These are phyloP conservation scores for Ophraella communa DNA, from an alignment of 2,888 invertebrate species.

Conservation along the genomic window DNA sequence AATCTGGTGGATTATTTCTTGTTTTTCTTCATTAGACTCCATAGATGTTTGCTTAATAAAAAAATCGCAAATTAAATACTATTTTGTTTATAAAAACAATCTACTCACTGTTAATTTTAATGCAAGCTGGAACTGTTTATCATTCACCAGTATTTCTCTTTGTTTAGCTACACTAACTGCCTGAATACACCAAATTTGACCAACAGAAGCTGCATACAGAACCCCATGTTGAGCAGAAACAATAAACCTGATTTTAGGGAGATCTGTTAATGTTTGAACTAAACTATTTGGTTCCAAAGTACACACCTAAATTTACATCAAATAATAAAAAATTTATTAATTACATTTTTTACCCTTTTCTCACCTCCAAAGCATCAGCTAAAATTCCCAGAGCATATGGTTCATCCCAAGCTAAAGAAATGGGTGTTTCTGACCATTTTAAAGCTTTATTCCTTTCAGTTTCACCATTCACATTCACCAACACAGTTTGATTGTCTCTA, in stretches of 20 bases:
- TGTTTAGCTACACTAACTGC: constrained; percentile 83
- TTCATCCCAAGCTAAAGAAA: constrained; percentile 85
- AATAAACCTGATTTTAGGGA: constrained; percentile 77
- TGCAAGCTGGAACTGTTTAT: constrained; percentile 94
- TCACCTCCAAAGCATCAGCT: constrained; percentile 79
- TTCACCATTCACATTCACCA: constrained; percentile 78
- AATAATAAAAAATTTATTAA: no score
- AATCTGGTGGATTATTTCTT: constrained; percentile 83
- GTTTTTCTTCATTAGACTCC: constrained; percentile 80
- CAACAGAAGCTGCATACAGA: constrained; percentile 85
- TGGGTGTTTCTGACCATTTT: constrained; percentile 81
- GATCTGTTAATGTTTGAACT: constrained; percentile 81
- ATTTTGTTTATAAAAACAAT: not conserved
- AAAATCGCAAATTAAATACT: no score
- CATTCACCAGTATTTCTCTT: constrained; percentile 80
- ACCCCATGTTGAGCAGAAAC: constrained; percentile 75
- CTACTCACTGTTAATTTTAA: constrained; percentile 82
- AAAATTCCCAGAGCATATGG: constrained; percentile 90
- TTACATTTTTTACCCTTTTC: no score
- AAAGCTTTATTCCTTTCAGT: constrained; percentile 75
- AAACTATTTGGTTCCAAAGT: constrained; percentile 81
- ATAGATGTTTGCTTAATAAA: constrained; percentile 87
- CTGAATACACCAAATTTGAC: constrained; percentile 88
- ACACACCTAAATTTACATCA: constrained; percentile 74
- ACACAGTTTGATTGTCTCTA: constrained; percentile 85